Evolutionary conservation across 2,113 vertebrate genomes (phyloP).

Genomic region (Gymnogyps californianus): DNA sequence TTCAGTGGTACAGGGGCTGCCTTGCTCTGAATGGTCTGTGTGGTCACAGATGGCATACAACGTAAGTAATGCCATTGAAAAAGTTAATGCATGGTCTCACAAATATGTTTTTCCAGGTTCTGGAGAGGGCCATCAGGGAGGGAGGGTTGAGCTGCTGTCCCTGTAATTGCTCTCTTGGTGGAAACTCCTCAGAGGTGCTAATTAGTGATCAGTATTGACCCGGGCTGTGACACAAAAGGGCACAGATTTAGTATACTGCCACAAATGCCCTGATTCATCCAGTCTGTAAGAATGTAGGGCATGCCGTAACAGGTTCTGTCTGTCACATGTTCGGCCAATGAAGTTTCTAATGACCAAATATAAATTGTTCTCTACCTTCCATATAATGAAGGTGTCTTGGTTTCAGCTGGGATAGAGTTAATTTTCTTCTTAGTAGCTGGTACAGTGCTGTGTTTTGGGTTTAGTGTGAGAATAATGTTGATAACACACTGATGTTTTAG

Average conservation of each 20-base stretch:
- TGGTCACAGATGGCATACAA: neutral
- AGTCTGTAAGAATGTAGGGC: neutral
- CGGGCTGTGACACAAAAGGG: neutral
- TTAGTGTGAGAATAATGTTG: too few species aligned
- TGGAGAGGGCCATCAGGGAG: neutral
- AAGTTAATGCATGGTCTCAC: neutral
- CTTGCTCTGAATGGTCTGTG: neutral
- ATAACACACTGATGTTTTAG: too few species aligned
- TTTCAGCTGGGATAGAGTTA: too few species aligned
- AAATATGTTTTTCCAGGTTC: neutral
- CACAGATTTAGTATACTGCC: neutral
- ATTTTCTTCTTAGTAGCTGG: too few species aligned
- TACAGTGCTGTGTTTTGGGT: too few species aligned
- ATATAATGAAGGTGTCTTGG: neutral
- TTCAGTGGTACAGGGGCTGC: neutral
- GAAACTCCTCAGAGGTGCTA: neutral
- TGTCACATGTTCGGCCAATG: neutral
- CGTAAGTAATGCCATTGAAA: neutral
- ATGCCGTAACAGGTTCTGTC: neutral
- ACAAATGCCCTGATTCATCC: neutral
- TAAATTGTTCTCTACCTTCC: neutral
- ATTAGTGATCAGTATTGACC: neutral
- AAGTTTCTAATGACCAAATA: neutral
- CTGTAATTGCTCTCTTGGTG: neutral
- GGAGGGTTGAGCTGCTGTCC: neutral